A percentile compares a stretch with the other conserved stretches of the same genome.
Evolutionary conservation across 2,888 invertebrate species (phyloP).

Genomic region (Ormyrus rosae): DNA sequence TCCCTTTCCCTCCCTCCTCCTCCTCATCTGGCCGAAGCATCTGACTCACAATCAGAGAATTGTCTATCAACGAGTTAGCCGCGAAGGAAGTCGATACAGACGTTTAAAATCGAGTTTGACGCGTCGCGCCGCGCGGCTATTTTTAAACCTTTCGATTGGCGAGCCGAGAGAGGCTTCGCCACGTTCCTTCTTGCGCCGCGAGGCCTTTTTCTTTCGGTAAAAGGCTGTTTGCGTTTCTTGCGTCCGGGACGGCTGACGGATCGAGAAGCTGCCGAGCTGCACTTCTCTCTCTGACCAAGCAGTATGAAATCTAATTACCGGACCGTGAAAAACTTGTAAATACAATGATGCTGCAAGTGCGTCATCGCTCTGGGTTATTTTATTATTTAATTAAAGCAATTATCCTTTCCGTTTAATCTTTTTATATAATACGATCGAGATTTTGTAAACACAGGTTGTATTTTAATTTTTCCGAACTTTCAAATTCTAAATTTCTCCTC

Average conservation of each 20-base stretch:
- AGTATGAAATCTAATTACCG: constrained; percentile 13
- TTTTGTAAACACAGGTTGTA: no score
- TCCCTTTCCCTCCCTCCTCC: constrained; percentile 61
- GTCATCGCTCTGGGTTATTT: neutral
- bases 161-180: neutral
- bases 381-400: neutral
- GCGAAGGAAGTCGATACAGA: constrained; percentile 47
- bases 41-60: constrained; percentile 62
- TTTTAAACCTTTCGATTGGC: constrained; percentile 28
- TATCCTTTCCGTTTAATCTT: neutral
- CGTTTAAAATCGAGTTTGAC: constrained; percentile 40
- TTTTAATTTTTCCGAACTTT: no score
- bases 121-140: constrained; percentile 20
- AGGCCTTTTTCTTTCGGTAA: constrained; percentile 14
- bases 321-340: constrained; percentile 7
- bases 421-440: no score
- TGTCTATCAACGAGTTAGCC: constrained; percentile 56
- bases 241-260: neutral
- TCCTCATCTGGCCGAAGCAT: constrained; percentile 24
- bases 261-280: neutral
- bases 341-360: neutral
- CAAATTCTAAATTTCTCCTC: no score
- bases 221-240: constrained; percentile 15
- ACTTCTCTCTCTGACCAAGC: neutral
- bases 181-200: neutral